Evolutionary conservation across 1,140 invertebrate genomes (phyloP).

Genomic region (Cherax quadricarinatus): DNA sequence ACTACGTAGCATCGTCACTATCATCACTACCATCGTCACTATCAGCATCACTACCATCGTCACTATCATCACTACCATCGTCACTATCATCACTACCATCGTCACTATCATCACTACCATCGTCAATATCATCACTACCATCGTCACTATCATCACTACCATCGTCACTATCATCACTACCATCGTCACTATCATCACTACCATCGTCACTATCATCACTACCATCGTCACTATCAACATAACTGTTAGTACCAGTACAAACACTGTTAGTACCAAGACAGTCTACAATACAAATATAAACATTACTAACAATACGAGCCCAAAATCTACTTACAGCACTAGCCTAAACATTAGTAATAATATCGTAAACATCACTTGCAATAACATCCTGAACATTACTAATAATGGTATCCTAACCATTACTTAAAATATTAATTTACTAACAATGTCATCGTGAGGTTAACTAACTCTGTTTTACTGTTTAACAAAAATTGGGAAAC

Average conservation of each 20-base stretch:
- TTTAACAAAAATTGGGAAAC: too few species aligned
- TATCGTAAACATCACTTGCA: too few species aligned
- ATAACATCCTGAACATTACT: too few species aligned
- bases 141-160: neutral
- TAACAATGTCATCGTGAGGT: too few species aligned
- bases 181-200: neutral
- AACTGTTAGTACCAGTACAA: neutral
- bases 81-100: neutral
- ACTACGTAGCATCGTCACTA: neutral
- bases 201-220: neutral
- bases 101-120: neutral
- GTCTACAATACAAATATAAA: too few species aligned
- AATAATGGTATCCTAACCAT: too few species aligned
- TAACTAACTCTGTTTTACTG: too few species aligned
- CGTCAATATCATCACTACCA: neutral
- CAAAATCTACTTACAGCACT: neutral
- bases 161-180: neutral
- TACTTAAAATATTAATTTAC: too few species aligned
- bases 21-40: too few species aligned
- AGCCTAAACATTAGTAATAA: too few species aligned
- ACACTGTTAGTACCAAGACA: neutral
- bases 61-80: neutral
- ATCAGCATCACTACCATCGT: too few species aligned
- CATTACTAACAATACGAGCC: too few species aligned
- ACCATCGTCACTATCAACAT: neutral